A percentile compares a stretch with the other conserved stretches of the same genome.
Conservation (phyloP, 2,797 vertebrate genomes). For the Gila robusta region DNA sequence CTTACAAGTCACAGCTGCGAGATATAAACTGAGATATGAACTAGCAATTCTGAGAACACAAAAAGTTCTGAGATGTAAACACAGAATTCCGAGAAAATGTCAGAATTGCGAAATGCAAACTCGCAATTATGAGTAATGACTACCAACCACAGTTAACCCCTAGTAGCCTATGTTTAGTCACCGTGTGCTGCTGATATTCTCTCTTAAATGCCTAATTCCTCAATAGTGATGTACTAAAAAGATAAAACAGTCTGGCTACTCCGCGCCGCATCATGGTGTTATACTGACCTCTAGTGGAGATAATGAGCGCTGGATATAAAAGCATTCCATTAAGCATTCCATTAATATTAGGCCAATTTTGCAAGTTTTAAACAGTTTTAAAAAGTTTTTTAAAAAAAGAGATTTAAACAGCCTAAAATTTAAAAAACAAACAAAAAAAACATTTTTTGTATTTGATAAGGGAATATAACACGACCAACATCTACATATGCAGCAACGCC, state of each 20-base stretch:
- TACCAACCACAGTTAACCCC: not conserved
- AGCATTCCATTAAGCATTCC: not conserved
- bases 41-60: not conserved
- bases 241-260: no score
- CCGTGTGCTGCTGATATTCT: no score
- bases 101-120: not conserved
- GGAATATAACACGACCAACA: not conserved
- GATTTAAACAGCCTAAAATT: not conserved
- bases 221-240: no score
- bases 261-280: not conserved
- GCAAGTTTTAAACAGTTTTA: not conserved
- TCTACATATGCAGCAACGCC: not conserved
- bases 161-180: no score
- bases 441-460: not conserved
- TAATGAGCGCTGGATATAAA: not conserved
- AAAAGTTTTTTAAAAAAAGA: no score
- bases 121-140: not conserved
- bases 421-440: not conserved
- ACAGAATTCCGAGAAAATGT: not conserved
- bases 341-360: not conserved
- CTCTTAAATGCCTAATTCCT: no score
- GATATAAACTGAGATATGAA: not conserved
- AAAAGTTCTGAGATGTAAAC: no score
- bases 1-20: not conserved
- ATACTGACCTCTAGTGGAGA: slow-evolving; percentile 29